A percentile compares a stretch with the other conserved stretches of the same genome.
Evolutionary conservation across 1,140 invertebrate genomes (phyloP).

Genomic region (Coelopa frigida): DNA sequence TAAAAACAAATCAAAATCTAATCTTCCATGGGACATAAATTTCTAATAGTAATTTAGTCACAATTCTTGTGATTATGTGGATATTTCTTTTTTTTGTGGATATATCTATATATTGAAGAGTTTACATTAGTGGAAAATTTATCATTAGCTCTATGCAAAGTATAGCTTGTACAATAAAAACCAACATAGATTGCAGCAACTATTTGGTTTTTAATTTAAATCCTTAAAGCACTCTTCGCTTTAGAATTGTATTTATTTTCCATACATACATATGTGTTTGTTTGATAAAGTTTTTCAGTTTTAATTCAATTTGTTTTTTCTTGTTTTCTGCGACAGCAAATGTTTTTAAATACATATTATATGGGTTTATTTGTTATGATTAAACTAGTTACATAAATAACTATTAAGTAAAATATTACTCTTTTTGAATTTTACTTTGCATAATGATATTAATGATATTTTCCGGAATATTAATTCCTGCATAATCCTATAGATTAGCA

Average conservation of each 20-base stretch:
- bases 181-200: conserved; percentile 10
- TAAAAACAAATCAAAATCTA: background rate
- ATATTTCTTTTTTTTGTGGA: background rate
- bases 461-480: background rate
- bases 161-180: conserved; percentile 62
- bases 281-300: conserved; percentile 7
- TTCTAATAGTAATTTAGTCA: no score
- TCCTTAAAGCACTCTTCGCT: background rate
- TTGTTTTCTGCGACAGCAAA: no score
- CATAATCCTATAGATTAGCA: background rate
- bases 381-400: conserved; percentile 20
- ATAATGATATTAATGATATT: no score
- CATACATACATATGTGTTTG: conserved; percentile 5
- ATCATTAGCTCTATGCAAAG: conserved; percentile 81
- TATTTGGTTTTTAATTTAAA: conserved; percentile 9
- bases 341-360: background rate
- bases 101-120: conserved; percentile 58
- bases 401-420: conserved; percentile 16
- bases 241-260: background rate
- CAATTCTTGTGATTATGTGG: background rate
- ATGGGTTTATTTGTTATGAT: conserved; percentile 4
- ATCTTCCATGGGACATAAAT: no score
- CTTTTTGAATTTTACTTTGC: no score
- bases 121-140: conserved; percentile 61
- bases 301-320: no score